Evolutionary conservation across 64 coral and sea anemone genomes (phyloP), one percentile per base, ranked within the genome.

Genomic region (Acropora tenuis): DNA sequence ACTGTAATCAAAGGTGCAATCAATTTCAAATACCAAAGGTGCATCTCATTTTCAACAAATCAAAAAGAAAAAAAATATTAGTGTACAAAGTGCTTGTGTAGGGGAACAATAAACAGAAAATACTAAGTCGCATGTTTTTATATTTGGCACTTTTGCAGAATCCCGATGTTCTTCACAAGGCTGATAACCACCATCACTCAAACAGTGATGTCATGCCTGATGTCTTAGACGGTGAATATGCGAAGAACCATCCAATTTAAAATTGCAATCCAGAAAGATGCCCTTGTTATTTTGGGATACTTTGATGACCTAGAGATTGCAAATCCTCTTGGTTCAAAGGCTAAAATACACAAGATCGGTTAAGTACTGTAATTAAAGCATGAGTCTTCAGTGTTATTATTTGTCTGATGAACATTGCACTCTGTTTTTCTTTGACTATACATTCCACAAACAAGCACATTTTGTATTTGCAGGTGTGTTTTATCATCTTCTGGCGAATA

Each of bases 311-410:
- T 91, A 0, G 78, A 91, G 65, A 79, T 83, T 30, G 61, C 78
- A 57, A 91, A 91, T 73, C 47, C 89, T 18, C 78, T 90, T 55
- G 89, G 89, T 15, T 76, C 89, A 69, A 91, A 91, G 68, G 78
- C 89, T 47, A 91, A 91, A 71, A 83, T 82, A 30, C 78, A 91
- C 69, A 91, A 91, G 46, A 19, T 90, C 30, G 16, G 77, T 55
- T 90, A 89, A 67, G 72, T 78, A 53, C 63, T 17, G 63, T 8
- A n/a, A 17, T 46, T 30, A 30, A 50, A 16, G 6, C 1, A 42
- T 18, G 49, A 71, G 66, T 87, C 43, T 73, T 87, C 58, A 72
- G 44, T 69, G 63, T 69, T 52, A 47, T 12, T 74, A 1, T 88
- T 69, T 65, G 60, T 75, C 17, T 88, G 44, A 45, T 52, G 72